A percentile compares a stretch with the other conserved stretches of the same genome.
Conservation (phyloP, 2,797 vertebrate species). For the Pelochelys cantorii region DNA sequence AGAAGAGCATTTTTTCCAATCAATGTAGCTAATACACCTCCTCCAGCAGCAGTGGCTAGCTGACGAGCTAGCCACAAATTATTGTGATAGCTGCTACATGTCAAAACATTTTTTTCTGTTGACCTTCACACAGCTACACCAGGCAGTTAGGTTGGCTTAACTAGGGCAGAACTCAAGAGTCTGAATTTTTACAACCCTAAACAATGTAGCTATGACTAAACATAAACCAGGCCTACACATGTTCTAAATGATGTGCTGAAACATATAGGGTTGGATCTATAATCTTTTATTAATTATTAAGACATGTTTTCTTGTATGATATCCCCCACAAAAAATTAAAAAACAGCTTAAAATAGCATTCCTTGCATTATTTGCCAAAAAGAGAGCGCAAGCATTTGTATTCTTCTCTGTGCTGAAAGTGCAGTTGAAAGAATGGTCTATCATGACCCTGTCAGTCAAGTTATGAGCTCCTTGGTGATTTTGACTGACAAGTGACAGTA, state of each 20-base stretch:
- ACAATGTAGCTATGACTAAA: background rate
- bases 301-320: accelerated
- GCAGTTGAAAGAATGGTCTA: background rate
- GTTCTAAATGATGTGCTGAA: background rate
- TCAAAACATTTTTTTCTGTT: background rate
- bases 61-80: background rate
- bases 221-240: background rate
- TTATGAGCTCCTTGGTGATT: constrained; percentile 27
- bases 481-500: constrained; percentile 35
- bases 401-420: background rate
- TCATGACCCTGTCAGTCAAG: constrained; percentile 25
- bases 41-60: background rate
- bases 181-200: background rate
- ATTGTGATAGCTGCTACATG: background rate
- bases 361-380: background rate
- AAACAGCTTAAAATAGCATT: background rate
- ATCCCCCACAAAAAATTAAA: background rate
- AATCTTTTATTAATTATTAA: background rate
- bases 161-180: background rate
- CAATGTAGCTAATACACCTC: background rate
- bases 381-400: background rate
- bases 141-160: background rate
- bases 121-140: background rate
- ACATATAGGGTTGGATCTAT: background rate
- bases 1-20: background rate